Base-by-base conservation (phyloP, 2,888 invertebrate species). In the Opisthograptis luteolata region DNA sequence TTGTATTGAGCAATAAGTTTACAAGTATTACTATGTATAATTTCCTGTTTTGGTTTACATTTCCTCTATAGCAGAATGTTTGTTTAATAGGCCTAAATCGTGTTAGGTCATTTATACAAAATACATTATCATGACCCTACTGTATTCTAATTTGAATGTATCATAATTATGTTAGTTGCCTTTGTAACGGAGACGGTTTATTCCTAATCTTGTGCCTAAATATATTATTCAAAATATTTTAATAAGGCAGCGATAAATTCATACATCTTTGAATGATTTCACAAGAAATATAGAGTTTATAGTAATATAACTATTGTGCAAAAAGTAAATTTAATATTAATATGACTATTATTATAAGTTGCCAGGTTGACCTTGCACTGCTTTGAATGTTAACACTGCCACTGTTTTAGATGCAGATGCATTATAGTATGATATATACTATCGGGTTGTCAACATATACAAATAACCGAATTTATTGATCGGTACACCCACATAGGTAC, bases 131-230 rank as follows among this genome's bases (percentile, higher is more conserved):
- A 28, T 2, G 24, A 24, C 8, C 8, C 3, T 24, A 9, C 9
- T 9, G n/a, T 24, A n/a, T 4, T n/a, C 8, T 24, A 4, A 24
- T n/a, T 24, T 4, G 4, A 24, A 24, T 9, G 2, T 17, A n/a
- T n/a, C n/a, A 17, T 3, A 17, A 9, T 9, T n/a, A 15, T n/a
- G 6, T 15, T 30, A 8, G n/a, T 7, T 15, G 15, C 14, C 30
- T 30, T 10, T 14, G 8, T n/a, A 31, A 32, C n/a, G 10, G 19
- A 19, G 20, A 10, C 20, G 8, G 3, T 25, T 25, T 25, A 15
- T 3, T 4, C 1, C 7, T 25, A 6, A 24, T 4, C 27, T 13
- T 35, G 45, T 45, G 45, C 45, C 45, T 45, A 30, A 25, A 45
- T 17, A 37, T 45, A 39, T 19, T 19, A 25, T 39, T 19, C 19